Percentiles rank a stretch among this genome's conserved stretches.
Conservation (phyloP, 2,888 invertebrate genomes). For the Phymatocera aterrima region DNA sequence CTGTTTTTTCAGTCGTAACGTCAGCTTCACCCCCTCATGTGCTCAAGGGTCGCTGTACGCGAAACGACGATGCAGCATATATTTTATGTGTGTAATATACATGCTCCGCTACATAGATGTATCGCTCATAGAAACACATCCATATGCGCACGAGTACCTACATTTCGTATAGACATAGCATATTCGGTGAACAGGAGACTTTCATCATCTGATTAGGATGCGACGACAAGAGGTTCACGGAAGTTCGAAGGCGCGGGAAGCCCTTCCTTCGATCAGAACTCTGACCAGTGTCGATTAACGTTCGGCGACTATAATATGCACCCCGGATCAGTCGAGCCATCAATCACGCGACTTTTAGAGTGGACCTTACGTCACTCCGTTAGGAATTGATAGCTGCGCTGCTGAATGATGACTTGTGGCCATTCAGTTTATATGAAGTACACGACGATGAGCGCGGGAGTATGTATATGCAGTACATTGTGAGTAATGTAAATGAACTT, state of each 20-base stretch:
- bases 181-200: not conserved
- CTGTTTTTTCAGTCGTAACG: constrained; percentile 29
- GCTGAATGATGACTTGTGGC: not conserved
- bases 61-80: not conserved
- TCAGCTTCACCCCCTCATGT: constrained; percentile 7
- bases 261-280: constrained; percentile 26
- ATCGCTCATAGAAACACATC: not conserved
- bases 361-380: constrained; percentile 8
- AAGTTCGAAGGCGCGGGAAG: not conserved
- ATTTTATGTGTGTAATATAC: not conserved
- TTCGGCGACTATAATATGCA: constrained; percentile 7
- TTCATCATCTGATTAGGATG: not conserved
- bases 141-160: not conserved
- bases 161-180: not conserved
- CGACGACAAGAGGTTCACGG: constrained; percentile 6
- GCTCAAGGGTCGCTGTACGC: not conserved
- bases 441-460: not conserved
- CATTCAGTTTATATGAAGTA: not conserved
- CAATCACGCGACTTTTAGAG: constrained; percentile 18
- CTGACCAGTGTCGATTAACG: constrained; percentile 35
- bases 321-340: constrained; percentile 5
- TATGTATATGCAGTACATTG: not conserved
- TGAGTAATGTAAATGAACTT: not conserved
- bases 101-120: not conserved
- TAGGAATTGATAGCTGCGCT: not conserved